These are phyloP conservation scores for Forbesichthys papilliferus DNA, from an alignment of 2,113 vertebrate species.

Conservation along the genomic window DNA sequence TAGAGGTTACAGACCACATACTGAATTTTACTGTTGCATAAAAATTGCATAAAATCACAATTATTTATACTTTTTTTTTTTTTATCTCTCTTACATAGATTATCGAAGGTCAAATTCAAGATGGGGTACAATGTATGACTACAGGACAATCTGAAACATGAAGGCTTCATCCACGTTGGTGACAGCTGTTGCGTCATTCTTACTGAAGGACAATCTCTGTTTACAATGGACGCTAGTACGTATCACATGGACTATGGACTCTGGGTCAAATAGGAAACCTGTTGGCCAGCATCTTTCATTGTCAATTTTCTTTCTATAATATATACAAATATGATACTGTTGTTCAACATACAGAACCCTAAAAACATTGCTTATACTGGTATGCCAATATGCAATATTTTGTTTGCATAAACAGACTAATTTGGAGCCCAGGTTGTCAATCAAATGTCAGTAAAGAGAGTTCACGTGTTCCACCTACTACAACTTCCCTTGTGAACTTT, in stretches of 20 bases:
- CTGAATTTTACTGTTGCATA: neutral
- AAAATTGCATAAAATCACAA: neutral
- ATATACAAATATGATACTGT: no score
- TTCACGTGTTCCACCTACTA: conserved; percentile 33
- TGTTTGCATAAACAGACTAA: conserved; percentile 15
- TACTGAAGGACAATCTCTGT: conserved; percentile 22
- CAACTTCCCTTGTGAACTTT: conserved; percentile 28
- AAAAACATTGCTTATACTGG: neutral
- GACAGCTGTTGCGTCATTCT: conserved; percentile 20
- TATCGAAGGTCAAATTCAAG: neutral
- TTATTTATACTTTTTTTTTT: neutral
- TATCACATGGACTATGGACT: conserved; percentile 13
- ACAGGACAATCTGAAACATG: conserved; percentile 1
- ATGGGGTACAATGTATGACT: neutral
- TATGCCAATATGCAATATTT: conserved; percentile 26
- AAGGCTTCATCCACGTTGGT: conserved; percentile 26
- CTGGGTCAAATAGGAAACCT: conserved; percentile 8
- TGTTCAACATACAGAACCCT: accelerated
- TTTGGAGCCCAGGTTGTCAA: conserved; percentile 21
- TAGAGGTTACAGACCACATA: no score
- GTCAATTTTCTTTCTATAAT: no score
- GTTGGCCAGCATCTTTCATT: neutral
- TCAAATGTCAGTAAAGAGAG: conserved; percentile 18
- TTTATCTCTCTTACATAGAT: conserved; percentile 11
- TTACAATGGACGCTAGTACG: conserved; percentile 34